A percentile compares a stretch with the other conserved stretches of the same genome.
Evolutionary conservation across 2,888 invertebrate species (phyloP).

Genomic region (Phortica magna): DNA sequence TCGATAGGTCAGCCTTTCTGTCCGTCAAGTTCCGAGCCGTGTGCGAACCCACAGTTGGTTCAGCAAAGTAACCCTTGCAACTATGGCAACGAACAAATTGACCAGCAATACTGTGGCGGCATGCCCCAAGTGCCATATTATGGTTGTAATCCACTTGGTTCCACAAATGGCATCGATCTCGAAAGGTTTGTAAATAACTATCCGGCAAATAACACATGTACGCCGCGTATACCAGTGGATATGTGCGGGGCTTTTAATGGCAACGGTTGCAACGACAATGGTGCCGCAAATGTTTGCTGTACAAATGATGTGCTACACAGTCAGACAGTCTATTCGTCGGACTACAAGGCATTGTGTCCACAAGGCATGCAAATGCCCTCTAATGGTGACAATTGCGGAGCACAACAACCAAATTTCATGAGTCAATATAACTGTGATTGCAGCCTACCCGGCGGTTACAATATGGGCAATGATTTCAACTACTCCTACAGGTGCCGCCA

Average conservation of each 20-base stretch:
- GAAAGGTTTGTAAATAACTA: background rate
- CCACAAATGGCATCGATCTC: slow-evolving; percentile 2
- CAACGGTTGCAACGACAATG: background rate
- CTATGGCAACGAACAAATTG: background rate
- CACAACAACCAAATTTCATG: background rate
- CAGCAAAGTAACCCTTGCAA: background rate
- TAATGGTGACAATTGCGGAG: background rate
- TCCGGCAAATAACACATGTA: background rate
- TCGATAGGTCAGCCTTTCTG: background rate
- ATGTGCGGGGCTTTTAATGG: background rate
- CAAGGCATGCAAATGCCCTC: slow-evolving; percentile 3
- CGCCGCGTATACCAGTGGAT: background rate
- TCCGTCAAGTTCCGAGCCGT: no score
- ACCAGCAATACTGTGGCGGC: background rate
- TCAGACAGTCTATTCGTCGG: slow-evolving; percentile 6
- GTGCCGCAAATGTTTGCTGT: background rate
- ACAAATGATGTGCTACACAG: background rate
- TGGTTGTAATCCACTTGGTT: background rate
- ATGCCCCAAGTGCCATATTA: background rate
- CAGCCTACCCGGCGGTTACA: background rate
- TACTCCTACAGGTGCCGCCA: background rate
- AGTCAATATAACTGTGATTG: background rate
- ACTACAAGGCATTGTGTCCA: background rate
- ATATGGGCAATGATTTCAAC: background rate
- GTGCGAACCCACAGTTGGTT: background rate